A percentile compares a stretch with the other conserved stretches of the same genome.
Conservation (phyloP, 2,888 invertebrate species). For the Sclerodermus sp. region DNA sequence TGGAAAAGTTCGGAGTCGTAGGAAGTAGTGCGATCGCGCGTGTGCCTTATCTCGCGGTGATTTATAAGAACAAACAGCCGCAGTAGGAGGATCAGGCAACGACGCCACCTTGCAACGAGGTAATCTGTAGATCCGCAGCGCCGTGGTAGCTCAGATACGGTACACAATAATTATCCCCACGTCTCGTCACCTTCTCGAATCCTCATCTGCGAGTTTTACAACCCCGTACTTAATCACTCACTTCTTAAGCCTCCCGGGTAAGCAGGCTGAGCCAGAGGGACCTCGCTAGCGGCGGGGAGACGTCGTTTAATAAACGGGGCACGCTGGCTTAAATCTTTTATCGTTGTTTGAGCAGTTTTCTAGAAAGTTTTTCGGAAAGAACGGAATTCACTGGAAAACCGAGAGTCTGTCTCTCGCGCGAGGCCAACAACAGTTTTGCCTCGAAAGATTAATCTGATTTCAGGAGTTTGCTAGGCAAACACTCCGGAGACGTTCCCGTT, state of each 20-base stretch:
- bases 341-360: too few relatives aligned
- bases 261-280: too few relatives aligned
- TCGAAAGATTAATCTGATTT: background rate
- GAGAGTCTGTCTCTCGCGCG: too few relatives aligned
- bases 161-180: conserved; percentile 1
- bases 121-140: conserved; percentile 38
- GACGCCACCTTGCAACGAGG: conserved; percentile 42
- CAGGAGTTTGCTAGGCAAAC: too few relatives aligned
- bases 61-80: conserved; percentile 54
- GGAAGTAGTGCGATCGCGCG: conserved; percentile 32
- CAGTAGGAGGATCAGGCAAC: conserved; percentile 35
- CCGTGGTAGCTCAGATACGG: conserved; percentile 29
- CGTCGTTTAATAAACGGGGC: too few relatives aligned
- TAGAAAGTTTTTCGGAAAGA: too few relatives aligned
- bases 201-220: background rate
- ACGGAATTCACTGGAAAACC: too few relatives aligned
- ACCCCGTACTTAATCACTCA: background rate
- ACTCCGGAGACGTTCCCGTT: too few relatives aligned
- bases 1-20: conserved; percentile 46
- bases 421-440: too few relatives aligned
- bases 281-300: too few relatives aligned
- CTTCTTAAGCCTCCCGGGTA: too few relatives aligned
- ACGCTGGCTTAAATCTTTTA: too few relatives aligned
- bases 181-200: conserved; percentile 1
- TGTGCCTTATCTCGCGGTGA: conserved; percentile 47